These are phyloP conservation scores for Amyelois transitella DNA, from an alignment of 1,140 invertebrate species.

Conservation along the genomic window DNA sequence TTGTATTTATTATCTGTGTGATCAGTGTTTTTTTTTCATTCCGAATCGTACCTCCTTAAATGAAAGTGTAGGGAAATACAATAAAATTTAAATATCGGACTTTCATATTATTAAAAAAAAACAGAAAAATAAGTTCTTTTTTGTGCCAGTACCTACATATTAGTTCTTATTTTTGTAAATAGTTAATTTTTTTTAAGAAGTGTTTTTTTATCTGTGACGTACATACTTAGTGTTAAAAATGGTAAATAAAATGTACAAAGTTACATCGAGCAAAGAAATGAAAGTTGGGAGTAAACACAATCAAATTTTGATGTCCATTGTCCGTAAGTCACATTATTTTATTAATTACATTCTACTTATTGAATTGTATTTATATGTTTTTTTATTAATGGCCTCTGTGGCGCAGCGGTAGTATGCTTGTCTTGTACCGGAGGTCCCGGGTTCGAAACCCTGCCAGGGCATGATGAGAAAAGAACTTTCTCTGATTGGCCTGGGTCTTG, in stretches of 20 bases:
- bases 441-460: too few relatives aligned
- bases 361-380: too few relatives aligned
- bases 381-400: too few relatives aligned
- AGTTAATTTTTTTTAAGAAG: not conserved
- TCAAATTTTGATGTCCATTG: constrained; percentile 58
- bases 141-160: too few relatives aligned
- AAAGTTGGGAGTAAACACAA: constrained; percentile 52
- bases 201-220: not conserved
- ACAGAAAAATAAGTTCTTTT: too few relatives aligned
- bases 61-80: not conserved
- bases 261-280: constrained; percentile 25
- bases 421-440: too few relatives aligned
- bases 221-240: constrained; percentile 22
- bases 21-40: not conserved
- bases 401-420: too few relatives aligned
- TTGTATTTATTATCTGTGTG: not conserved
- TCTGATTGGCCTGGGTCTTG: too few relatives aligned
- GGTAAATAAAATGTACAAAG: constrained; percentile 57
- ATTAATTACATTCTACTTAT: not conserved
- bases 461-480: too few relatives aligned
- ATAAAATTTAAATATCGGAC: too few relatives aligned
- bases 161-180: not conserved
- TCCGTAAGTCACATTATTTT: constrained; percentile 36
- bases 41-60: not conserved
- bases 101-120: too few relatives aligned